These are phyloP conservation scores for Helicoverpa assulta DNA, from an alignment of 2,888 invertebrate genomes.

Conservation along the genomic window DNA sequence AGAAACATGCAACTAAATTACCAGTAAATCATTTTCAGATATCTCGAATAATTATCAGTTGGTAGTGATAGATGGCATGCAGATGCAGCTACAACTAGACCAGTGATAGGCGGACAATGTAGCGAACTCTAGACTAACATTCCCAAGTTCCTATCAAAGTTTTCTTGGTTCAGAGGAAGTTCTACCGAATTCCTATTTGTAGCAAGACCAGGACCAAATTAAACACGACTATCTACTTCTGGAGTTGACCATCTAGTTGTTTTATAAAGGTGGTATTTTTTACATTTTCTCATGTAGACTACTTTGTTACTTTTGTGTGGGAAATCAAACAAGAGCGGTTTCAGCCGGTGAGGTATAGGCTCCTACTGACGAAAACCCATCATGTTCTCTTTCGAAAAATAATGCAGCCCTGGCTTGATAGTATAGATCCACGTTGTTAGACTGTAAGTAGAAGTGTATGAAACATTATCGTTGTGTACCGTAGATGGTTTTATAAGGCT, in stretches of 20 bases:
- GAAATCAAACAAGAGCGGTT: too few species aligned
- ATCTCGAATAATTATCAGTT: background rate
- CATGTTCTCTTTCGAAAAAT: too few species aligned
- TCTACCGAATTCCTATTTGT: conserved; percentile 49
- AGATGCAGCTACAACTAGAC: conserved; percentile 30
- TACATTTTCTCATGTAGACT: too few species aligned
- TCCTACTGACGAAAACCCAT: too few species aligned
- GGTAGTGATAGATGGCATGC: conserved; percentile 4
- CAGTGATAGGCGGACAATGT: conserved; percentile 40
- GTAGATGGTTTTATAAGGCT: too few species aligned
- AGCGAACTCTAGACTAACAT: conserved; percentile 48
- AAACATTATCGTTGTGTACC: too few species aligned
- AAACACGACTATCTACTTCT: conserved; percentile 26
- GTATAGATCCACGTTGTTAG: too few species aligned
- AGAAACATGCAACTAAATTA: background rate
- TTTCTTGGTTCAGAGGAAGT: conserved; percentile 52
- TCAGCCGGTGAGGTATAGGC: too few species aligned
- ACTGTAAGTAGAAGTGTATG: too few species aligned
- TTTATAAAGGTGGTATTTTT: background rate
- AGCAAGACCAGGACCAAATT: conserved; percentile 46
- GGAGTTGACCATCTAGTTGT: conserved; percentile 17
- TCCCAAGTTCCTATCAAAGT: conserved; percentile 57
- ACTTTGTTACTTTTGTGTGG: too few species aligned
- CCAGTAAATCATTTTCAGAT: background rate
- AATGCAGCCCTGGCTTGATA: too few species aligned